Evolutionary conservation across 2,797 vertebrate species (phyloP).

Genomic region (Trematomus bernacchii): DNA sequence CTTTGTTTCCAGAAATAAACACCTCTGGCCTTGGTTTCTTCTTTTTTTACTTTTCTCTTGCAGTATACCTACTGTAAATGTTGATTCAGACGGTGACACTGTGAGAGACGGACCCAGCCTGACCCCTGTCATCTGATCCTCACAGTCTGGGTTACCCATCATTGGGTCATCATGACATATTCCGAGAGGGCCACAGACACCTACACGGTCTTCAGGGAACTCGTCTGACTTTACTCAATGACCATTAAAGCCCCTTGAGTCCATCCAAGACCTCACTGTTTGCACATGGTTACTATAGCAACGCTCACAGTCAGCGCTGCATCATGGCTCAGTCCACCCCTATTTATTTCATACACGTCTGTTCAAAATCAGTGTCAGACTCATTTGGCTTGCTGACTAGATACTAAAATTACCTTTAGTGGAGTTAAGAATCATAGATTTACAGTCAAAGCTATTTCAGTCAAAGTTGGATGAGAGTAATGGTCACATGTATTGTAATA

Average conservation of each 20-base stretch:
- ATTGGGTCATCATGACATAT: constrained; percentile 43
- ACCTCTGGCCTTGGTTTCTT: too few relatives aligned
- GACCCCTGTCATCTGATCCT: constrained; percentile 57
- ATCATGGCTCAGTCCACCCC: constrained; percentile 52
- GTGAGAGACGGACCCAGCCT: constrained; percentile 41
- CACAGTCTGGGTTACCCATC: constrained; percentile 46
- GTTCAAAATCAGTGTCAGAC: constrained; percentile 68
- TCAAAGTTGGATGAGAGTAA: constrained; percentile 23
- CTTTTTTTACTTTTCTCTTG: too few relatives aligned
- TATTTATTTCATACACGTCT: constrained; percentile 64
- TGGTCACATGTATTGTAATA: constrained; percentile 26
- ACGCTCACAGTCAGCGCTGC: constrained; percentile 53
- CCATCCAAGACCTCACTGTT: constrained; percentile 60
- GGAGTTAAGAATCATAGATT: constrained; percentile 27
- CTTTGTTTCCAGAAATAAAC: constrained; percentile 7
- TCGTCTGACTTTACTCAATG: constrained; percentile 39
- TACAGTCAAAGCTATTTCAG: constrained; percentile 4
- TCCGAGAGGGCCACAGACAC: constrained; percentile 50
- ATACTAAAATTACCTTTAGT: constrained; percentile 20
- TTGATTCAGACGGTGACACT: constrained; percentile 23
- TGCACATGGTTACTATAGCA: constrained; percentile 65
- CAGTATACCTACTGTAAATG: constrained; percentile 14
- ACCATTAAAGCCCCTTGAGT: constrained; percentile 46
- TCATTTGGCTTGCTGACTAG: constrained; percentile 43
- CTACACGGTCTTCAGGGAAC: constrained; percentile 47